These are phyloP conservation scores for Engystomops pustulosus DNA, from an alignment of 2,113 vertebrate genomes.

Conservation along the genomic window DNA sequence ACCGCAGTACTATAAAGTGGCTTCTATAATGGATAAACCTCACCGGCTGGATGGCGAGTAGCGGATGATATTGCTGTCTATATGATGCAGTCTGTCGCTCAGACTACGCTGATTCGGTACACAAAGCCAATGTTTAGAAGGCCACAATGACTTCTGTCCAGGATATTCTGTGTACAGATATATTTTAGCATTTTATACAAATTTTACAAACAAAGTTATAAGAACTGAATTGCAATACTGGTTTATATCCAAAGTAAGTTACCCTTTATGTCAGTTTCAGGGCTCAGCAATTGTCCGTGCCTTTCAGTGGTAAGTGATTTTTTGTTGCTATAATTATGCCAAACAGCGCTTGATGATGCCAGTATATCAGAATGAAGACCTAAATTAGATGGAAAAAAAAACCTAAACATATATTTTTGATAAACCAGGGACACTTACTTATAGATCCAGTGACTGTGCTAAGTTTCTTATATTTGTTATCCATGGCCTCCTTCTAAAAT, in stretches of 20 bases:
- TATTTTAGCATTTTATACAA: neutral
- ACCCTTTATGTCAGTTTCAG: neutral
- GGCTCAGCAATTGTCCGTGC: neutral
- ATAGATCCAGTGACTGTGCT: too few relatives aligned
- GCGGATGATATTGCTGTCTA: constrained; percentile 43
- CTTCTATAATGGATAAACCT: constrained; percentile 46
- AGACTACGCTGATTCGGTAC: constrained; percentile 61
- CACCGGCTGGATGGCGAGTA: constrained; percentile 66
- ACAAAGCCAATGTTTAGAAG: constrained; percentile 65
- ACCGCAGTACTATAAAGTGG: too few relatives aligned
- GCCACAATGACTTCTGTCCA: constrained; percentile 3
- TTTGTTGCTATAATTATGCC: neutral
- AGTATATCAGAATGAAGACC: neutral
- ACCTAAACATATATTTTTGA: too few relatives aligned
- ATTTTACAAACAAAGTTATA: neutral
- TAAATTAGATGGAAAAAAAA: neutral
- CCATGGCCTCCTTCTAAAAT: too few relatives aligned
- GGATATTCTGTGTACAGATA: constrained; percentile 34
- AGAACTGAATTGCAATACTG: neutral
- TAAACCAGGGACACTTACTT: too few relatives aligned
- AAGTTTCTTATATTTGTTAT: too few relatives aligned
- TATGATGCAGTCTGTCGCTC: constrained; percentile 54
- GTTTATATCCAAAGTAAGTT: neutral
- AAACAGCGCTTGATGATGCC: neutral
- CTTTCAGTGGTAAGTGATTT: neutral